Conservation (phyloP, 2,113 vertebrate genomes). For the Trichomycterus rosablanca region DNA sequence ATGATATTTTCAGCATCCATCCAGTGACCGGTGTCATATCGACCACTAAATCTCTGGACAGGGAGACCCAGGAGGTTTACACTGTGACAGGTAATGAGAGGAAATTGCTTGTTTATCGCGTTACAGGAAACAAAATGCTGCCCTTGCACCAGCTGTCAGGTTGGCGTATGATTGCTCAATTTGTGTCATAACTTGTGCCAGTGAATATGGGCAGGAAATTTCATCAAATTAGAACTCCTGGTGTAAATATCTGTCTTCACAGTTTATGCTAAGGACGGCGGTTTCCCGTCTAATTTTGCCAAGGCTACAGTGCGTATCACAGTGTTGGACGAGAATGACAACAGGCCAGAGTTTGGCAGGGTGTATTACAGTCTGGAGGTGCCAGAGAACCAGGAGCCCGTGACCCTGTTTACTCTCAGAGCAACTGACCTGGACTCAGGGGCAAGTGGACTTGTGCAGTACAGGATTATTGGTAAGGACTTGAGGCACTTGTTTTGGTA, state of each 20-base stretch:
- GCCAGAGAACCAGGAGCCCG: constrained; percentile 81
- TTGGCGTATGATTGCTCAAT: constrained; percentile 24
- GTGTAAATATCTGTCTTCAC: constrained; percentile 32
- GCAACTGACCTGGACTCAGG: constrained; percentile 84
- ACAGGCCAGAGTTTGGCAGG: constrained; percentile 76
- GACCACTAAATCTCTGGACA: constrained; percentile 77
- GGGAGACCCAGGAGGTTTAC: constrained; percentile 76
- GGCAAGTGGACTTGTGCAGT: constrained; percentile 78
- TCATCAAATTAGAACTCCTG: neutral
- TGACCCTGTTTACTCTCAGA: constrained; percentile 75
- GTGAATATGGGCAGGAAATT: constrained; percentile 14
- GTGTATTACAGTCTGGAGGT: constrained; percentile 79
- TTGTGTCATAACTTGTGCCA: constrained; percentile 7
- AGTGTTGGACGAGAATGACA: constrained; percentile 88
- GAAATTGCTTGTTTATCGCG: neutral
- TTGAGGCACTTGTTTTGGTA: too few species aligned
- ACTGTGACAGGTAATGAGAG: constrained; percentile 73
- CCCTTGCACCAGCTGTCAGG: constrained; percentile 18
- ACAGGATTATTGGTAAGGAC: constrained; percentile 77
- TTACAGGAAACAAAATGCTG: constrained; percentile 6
- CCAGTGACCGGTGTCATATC: constrained; percentile 81
- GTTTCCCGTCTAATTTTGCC: constrained; percentile 80
- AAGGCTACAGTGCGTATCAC: constrained; percentile 74
- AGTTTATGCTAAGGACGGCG: constrained; percentile 87
- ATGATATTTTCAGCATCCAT: constrained; percentile 80